Conservation (phyloP, 1,140 invertebrate genomes). For the Drosophila grimshawi region DNA sequence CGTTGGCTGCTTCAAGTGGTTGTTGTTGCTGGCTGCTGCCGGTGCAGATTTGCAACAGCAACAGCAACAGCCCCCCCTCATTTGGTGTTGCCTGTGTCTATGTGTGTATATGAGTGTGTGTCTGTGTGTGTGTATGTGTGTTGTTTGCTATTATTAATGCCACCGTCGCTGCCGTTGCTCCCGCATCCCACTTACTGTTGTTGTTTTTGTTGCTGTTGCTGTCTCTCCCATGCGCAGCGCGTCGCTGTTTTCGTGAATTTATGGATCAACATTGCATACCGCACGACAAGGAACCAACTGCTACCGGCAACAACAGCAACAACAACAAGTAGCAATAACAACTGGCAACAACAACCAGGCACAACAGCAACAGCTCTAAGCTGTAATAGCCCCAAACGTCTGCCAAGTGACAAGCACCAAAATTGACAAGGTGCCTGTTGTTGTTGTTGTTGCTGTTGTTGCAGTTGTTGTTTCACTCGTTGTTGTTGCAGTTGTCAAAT, state of each 20-base stretch:
- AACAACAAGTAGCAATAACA: slow-evolving; percentile 27
- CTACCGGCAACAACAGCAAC: background rate
- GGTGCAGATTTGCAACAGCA: slow-evolving; percentile 71
- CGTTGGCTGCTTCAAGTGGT: slow-evolving; percentile 76
- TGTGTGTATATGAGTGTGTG: slow-evolving; percentile 10
- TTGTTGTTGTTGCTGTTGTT: slow-evolving; percentile 46
- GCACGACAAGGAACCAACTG: slow-evolving; percentile 42
- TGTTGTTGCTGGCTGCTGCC: slow-evolving; percentile 62
- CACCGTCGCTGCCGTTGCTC: slow-evolving; percentile 42
- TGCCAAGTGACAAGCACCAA: slow-evolving; percentile 58
- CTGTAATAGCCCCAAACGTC: slow-evolving; percentile 47
- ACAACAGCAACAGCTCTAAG: slow-evolving; percentile 12
- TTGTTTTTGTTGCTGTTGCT: slow-evolving; percentile 22
- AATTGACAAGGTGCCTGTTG: slow-evolving; percentile 62
- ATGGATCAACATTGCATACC: slow-evolving; percentile 72
- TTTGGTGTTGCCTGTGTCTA: slow-evolving; percentile 70
- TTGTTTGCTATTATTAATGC: slow-evolving; percentile 79
- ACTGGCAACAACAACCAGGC: background rate
- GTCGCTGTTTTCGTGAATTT: slow-evolving; percentile 61
- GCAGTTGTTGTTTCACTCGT: background rate
- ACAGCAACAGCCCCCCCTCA: slow-evolving; percentile 74
- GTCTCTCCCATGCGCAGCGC: slow-evolving; percentile 23
- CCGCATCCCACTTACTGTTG: slow-evolving; percentile 16
- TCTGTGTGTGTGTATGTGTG: slow-evolving; percentile 5
- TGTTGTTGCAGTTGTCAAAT: slow-evolving; percentile 20